These are phyloP conservation scores for Epinephelus lanceolatus DNA, from an alignment of 2,113 vertebrate genomes.

Conservation along the genomic window DNA sequence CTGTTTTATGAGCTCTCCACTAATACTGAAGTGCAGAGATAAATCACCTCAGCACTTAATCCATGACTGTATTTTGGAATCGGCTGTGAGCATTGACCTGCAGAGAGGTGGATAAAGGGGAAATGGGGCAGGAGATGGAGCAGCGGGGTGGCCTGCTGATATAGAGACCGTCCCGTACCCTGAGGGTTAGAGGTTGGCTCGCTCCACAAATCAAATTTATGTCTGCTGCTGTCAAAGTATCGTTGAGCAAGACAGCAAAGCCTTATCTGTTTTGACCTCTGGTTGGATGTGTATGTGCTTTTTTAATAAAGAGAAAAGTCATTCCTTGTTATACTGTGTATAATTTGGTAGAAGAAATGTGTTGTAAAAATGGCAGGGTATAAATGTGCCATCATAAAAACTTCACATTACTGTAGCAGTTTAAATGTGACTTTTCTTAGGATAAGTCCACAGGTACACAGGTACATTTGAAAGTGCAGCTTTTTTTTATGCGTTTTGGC, in stretches of 20 bases:
- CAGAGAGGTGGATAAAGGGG: slow-evolving; percentile 47
- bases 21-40: slow-evolving; percentile 67
- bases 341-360: background rate
- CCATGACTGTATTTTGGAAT: slow-evolving; percentile 62
- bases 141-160: slow-evolving; percentile 34
- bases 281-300: slow-evolving; percentile 11
- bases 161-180: slow-evolving; percentile 18
- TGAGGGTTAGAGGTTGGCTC: slow-evolving; percentile 17
- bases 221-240: slow-evolving; percentile 4
- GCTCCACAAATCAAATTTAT: slow-evolving; percentile 58
- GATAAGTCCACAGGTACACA: no score
- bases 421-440: no score
- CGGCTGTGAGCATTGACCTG: slow-evolving; percentile 56
- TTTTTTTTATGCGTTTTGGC: no score
- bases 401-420: no score
- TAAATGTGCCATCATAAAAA: background rate
- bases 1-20: slow-evolving; percentile 73
- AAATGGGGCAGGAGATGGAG: slow-evolving; percentile 52
- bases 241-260: slow-evolving; percentile 10
- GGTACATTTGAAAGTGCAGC: no score
- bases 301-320: slow-evolving; percentile 21
- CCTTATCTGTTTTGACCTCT: slow-evolving; percentile 33
- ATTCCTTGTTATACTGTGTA: background rate
- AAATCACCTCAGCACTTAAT: slow-evolving; percentile 71
- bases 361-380: background rate